These are phyloP conservation scores for Lepus timidus DNA, from an alignment of 2,113 vertebrate genomes.

Conservation along the genomic window DNA sequence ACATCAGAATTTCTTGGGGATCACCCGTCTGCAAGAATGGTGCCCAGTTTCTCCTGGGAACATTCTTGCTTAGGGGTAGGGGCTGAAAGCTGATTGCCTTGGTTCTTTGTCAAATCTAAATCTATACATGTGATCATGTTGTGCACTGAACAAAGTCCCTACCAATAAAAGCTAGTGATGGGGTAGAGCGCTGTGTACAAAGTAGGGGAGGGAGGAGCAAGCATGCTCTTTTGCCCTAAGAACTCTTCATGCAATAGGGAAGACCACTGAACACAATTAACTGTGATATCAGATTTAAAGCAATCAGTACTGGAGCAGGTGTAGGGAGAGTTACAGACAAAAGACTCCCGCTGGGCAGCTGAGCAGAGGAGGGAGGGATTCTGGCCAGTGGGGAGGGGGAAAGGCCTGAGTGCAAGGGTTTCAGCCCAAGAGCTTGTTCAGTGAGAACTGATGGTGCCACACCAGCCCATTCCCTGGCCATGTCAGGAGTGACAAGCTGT, in stretches of 20 bases:
- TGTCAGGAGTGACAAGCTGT: background rate
- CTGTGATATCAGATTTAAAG: background rate
- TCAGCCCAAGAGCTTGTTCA: background rate
- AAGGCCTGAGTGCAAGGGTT: background rate
- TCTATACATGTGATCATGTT: background rate
- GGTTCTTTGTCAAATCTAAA: background rate
- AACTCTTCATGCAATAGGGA: background rate
- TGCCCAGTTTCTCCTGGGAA: background rate
- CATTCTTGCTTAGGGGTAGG: background rate
- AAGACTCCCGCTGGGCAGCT: background rate
- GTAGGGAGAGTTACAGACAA: background rate
- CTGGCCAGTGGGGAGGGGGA: no score
- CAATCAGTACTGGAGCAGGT: background rate
- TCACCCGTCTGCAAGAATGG: background rate
- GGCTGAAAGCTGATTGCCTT: background rate
- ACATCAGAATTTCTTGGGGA: background rate
- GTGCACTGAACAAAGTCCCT: background rate
- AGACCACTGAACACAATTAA: background rate
- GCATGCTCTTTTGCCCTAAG: background rate
- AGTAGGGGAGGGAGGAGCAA: background rate
- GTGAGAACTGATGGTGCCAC: background rate
- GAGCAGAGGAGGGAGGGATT: no score
- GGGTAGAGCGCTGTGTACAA: background rate
- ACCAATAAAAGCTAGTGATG: background rate
- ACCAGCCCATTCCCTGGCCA: background rate